A percentile compares a stretch with the other conserved stretches of the same genome.
Evolutionary conservation across 2,888 invertebrate species (phyloP).

Genomic region (Dasypolia templi): DNA sequence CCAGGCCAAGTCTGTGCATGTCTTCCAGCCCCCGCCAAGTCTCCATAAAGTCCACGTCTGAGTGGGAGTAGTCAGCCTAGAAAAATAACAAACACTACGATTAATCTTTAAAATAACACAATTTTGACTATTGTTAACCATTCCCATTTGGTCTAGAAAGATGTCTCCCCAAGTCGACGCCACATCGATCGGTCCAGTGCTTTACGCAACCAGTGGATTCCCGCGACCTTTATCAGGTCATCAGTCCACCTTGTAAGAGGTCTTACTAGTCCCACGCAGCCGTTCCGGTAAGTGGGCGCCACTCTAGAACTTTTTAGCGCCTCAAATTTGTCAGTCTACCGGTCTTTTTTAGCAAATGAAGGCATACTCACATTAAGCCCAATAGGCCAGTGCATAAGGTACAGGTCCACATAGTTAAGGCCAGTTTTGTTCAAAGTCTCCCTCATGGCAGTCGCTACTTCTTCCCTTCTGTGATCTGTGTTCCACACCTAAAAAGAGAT

Average conservation of each 20-base stretch:
- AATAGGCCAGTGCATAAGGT: constrained; percentile 96
- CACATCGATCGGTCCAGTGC: not conserved
- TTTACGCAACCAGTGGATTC: no score
- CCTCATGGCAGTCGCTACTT: constrained; percentile 91
- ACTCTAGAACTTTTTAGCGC: not conserved
- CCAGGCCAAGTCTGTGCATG: constrained; percentile 90
- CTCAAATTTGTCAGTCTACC: not conserved
- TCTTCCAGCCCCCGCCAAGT: constrained; percentile 94
- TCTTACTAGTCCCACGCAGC: not conserved
- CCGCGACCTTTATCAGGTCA: not conserved
- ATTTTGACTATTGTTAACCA: not conserved
- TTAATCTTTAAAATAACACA: not conserved
- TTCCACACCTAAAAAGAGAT: constrained; percentile 83
- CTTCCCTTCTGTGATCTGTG: constrained; percentile 91
- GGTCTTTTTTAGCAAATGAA: no score
- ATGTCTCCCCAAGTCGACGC: not conserved
- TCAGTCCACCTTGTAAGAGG: not conserved
- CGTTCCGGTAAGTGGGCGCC: not conserved
- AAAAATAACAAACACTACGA: constrained; percentile 5
- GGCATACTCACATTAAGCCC: constrained; percentile 88
- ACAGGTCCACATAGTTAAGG: constrained; percentile 94
- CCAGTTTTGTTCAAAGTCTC: constrained; percentile 92
- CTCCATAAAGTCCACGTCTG: constrained; percentile 91
- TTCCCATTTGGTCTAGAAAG: not conserved
- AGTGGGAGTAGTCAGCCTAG: constrained; percentile 77